A percentile compares a stretch with the other conserved stretches of the same genome.
phyloP scores from a whole-genome alignment of 2,888 invertebrate species.

The Nephrotoma appendiculata region DNA sequence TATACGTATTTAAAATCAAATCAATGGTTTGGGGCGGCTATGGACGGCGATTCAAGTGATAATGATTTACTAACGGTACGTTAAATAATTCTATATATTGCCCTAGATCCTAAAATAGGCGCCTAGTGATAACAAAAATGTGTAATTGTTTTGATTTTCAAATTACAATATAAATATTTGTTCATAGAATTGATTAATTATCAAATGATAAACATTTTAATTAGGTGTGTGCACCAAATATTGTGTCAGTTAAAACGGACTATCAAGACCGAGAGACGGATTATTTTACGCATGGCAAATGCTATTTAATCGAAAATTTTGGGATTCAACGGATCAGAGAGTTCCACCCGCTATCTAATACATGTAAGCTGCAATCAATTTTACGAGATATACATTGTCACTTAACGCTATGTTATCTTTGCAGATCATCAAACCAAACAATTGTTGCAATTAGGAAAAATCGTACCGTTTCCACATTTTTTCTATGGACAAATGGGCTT shows the following conservation, averaged over 20 bases:
- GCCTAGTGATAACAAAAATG: no score
- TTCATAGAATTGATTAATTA: background rate
- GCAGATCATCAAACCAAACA: background rate
- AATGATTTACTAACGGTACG: constrained; percentile 16
- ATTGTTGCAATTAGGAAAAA: background rate
- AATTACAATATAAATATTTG: background rate
- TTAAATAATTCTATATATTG: background rate
- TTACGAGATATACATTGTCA: no score
- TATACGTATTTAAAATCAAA: background rate
- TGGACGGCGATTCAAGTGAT: constrained; percentile 19
- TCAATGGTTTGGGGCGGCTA: constrained; percentile 23
- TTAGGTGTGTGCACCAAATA: constrained; percentile 3
- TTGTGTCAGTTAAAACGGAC: background rate
- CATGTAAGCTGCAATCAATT: background rate
- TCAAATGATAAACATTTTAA: background rate
- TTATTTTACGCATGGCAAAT: background rate
- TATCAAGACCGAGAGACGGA: constrained; percentile 12
- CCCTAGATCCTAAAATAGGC: constrained; percentile 11
- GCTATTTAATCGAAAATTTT: background rate
- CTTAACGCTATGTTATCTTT: background rate
- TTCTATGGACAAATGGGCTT: constrained; percentile 29
- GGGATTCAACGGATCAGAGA: constrained; percentile 11
- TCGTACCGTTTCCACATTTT: constrained; percentile 15
- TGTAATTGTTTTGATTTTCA: no score
- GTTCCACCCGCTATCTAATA: background rate